Conservation (phyloP, 2,797 vertebrate genomes). For the Basileuterus tristriatus region DNA sequence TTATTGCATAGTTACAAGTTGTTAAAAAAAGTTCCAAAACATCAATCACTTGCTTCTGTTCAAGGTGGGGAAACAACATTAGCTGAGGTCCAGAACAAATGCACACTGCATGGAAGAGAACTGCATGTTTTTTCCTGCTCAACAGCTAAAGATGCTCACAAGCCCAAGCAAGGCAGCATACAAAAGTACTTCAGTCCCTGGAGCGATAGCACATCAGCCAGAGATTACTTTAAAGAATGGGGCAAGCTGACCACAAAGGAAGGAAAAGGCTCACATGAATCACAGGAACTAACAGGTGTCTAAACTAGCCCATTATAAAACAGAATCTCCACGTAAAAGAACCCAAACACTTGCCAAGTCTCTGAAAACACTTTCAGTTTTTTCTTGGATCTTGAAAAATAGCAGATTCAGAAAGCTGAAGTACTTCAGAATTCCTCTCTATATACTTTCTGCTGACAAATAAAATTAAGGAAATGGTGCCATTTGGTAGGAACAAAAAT, state of each 20-base stretch:
- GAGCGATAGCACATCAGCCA: not conserved
- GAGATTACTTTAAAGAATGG: not conserved
- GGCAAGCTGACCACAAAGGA: not conserved
- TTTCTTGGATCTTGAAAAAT: not conserved
- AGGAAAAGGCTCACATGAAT: not conserved
- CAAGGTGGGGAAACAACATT: not conserved
- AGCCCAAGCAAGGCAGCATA: not conserved
- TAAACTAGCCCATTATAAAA: not conserved
- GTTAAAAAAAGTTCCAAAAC: not conserved
- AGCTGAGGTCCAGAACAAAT: not conserved
- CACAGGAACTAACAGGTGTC: not conserved
- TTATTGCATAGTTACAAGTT: not conserved
- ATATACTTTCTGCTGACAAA: not conserved
- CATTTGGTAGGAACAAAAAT: not conserved
- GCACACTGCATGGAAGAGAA: not conserved
- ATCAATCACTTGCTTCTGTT: not conserved
- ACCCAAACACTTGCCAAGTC: not conserved
- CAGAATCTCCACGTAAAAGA: not conserved
- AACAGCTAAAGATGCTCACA: not conserved
- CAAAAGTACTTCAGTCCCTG: not conserved
- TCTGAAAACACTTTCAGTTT: not conserved
- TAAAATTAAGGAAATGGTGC: not conserved
- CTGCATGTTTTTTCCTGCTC: not conserved
- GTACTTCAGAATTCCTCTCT: not conserved
- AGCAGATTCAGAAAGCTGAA: not conserved